These are phyloP conservation scores for Athetis lepigone DNA, from an alignment of 2,888 invertebrate genomes.

Conservation along the genomic window DNA sequence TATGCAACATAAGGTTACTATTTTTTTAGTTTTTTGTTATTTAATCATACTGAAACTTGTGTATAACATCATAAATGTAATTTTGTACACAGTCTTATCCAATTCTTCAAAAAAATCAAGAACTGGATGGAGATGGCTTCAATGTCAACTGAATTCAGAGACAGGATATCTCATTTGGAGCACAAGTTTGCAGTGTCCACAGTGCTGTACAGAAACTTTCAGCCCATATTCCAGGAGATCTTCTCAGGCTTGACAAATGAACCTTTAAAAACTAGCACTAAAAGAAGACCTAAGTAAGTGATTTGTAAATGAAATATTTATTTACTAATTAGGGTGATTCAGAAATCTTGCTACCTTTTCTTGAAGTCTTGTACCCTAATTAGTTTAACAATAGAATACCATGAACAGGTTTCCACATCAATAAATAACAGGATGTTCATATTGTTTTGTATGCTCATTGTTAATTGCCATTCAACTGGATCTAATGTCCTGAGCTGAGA, in stretches of 20 bases:
- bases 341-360: background rate
- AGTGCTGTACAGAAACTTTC: constrained; percentile 97
- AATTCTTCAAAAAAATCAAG: constrained; percentile 98
- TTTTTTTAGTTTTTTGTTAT: background rate
- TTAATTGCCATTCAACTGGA: constrained; percentile 41
- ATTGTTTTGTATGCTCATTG: constrained; percentile 27
- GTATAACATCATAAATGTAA: background rate
- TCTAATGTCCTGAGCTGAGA: constrained; percentile 5
- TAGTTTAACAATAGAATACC: background rate
- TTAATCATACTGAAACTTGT: background rate
- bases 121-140: constrained; percentile 99
- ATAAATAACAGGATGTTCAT: constrained; percentile 20
- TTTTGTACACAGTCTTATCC: constrained; percentile 93
- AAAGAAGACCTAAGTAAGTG: constrained; percentile 88
- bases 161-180: constrained; percentile 95
- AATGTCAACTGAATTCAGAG: constrained; percentile 95
- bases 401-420: constrained; percentile 31
- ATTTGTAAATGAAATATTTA: background rate
- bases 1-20: constrained; percentile 96
- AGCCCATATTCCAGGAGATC: constrained; percentile 96
- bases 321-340: background rate
- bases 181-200: constrained; percentile 98
- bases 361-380: background rate
- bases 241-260: constrained; percentile 93
- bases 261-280: constrained; percentile 90